Base-by-base conservation (phyloP, 2,113 vertebrate species). In the Laticauda laticaudata region DNA sequence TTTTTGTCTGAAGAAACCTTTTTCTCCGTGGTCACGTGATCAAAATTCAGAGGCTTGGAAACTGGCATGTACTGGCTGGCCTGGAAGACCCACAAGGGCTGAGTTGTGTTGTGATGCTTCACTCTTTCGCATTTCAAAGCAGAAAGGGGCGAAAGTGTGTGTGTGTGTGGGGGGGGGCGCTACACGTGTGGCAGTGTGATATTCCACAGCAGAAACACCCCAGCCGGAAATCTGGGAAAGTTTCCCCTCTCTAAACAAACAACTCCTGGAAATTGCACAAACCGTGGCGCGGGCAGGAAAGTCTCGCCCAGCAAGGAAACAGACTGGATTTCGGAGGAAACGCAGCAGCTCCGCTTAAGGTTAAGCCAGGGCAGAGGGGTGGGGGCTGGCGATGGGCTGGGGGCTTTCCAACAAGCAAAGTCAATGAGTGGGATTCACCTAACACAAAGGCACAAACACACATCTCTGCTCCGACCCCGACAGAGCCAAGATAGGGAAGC, bases 241-340 rank as follows among this genome's bases (percentile, higher is more conserved):
- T 94, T 12, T 34, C 0, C 0, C 15, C 95, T 88, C 91, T 48
- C 95, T 95, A 95, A 96, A 96, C 94, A 95, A 87, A 86, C 92
- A 94, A 93, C 56, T 89, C 91, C 92, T 54, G 93, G 94, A 95
- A 95, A 92, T 39, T 90, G 94, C 96, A 96, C 94, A 96, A 96
- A 96, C 95, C 93, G n/a, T 93, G 94, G 93, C 54, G 87, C 89
- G 21, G 95, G 85, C 94, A 96, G 96, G 97, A 97, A 97, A 95
- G 96, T 96, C 96, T 96, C 94, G 59, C 96, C 96, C 48, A 29
- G 15, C 15, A 93, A 96, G 94, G 96, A 94, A 90, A 91, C 95
- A 94, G 95, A 95, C 95, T 95, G 14, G 24, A 26, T 53, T 48
- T 12, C 0, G 12, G 26, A 87, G 51, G 85, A 48, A 86, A 26